Base-by-base conservation (phyloP, 1,140 invertebrate species). In the Acromyrmex charruanus region DNA sequence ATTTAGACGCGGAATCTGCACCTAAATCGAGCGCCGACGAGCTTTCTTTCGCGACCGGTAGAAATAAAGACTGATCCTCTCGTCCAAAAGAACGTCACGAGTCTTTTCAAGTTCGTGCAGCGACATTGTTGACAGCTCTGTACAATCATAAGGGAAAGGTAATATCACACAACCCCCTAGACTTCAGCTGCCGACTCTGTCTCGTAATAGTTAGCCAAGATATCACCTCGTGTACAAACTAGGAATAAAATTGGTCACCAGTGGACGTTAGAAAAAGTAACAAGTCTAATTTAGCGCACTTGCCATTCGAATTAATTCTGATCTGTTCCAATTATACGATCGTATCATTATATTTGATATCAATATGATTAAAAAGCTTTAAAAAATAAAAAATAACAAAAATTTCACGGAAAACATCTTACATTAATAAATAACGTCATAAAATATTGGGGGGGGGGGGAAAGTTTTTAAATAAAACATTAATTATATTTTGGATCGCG, bases 1-100 rank as follows among this genome's bases (percentile, higher is more conserved):
- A 95, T 95, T 95, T 95, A 95, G 92, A 92, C 92, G 91, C 93
- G 91, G 94, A 95, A 94, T 94, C 93, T 90, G 88, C 92, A 92
- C 58, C 31, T 49, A 87, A 82, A 72, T 39, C 89, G 69, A 77
- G 71, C 58, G 59, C 71, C 66, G 68, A 28, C 55, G 51, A 81
- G 51, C 85, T 81, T 58, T 72, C 79, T 58, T 35, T 69, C 66
- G 55, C 81, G 88, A 90, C 75, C 87, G 87, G 84, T 87, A 49
- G 58, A 90, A 82, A 75, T 77, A 82, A 59, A 82, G 68, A 49
- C 53, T 84, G 80, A 84, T 84, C 80, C 80, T 84, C 55, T 39
- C 25, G 25, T 74, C 2, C 55, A 7, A 35, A 31, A 49, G 55
- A 84, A 84, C 71, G 69, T 84, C 80, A 84, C 80, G 80, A 61